These are phyloP conservation scores for Ivindomyrus marchei DNA, from an alignment of 2,113 vertebrate genomes.

Conservation along the genomic window DNA sequence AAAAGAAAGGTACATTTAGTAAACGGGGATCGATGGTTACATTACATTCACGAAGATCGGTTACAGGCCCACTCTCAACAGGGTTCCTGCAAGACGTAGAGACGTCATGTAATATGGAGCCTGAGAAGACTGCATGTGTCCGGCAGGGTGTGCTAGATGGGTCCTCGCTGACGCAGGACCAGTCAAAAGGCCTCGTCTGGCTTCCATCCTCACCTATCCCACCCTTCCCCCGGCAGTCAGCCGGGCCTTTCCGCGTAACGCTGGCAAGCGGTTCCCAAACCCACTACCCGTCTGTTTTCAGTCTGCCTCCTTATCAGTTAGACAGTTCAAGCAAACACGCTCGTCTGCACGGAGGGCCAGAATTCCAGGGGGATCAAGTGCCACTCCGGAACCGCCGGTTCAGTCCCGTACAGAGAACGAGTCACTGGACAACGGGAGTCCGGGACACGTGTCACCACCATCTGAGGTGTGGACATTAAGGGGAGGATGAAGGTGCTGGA, in stretches of 20 bases:
- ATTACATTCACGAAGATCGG: background rate
- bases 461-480: background rate
- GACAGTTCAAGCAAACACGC: constrained; percentile 39
- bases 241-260: constrained; percentile 28
- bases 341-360: constrained; percentile 25
- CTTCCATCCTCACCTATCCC: background rate
- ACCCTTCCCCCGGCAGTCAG: background rate
- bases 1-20: background rate
- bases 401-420: background rate
- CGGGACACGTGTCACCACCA: background rate
- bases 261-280: constrained; percentile 25
- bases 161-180: background rate
- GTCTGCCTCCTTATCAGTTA: constrained; percentile 31
- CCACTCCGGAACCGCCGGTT: background rate
- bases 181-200: background rate
- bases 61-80: background rate
- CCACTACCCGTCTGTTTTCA: constrained; percentile 24
- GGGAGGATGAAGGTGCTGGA: background rate
- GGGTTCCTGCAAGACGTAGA: background rate
- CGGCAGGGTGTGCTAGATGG: background rate
- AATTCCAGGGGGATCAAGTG: constrained; percentile 15
- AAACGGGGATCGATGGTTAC: background rate
- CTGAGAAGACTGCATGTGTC: background rate
- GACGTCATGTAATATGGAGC: background rate
- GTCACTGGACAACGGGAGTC: background rate